Percentiles rank a stretch among this genome's conserved stretches.
Evolutionary conservation across 35 echinoderm and acorn worm species (phyloP).

Genomic region (Lytechinus pictus): DNA sequence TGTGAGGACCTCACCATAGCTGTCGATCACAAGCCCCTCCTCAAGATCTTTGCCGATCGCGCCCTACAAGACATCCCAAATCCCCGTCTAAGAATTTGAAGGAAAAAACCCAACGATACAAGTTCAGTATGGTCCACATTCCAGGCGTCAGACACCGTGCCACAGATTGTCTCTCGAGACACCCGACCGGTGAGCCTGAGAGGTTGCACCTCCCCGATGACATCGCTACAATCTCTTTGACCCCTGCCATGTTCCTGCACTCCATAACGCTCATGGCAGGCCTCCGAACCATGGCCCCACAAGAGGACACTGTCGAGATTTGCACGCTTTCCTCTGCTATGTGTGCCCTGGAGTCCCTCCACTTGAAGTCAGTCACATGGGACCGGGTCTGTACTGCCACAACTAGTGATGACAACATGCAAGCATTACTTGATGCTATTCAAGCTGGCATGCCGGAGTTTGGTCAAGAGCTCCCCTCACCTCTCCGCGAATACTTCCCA

Average conservation of each 20-base stretch:
- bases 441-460: conserved; percentile 40
- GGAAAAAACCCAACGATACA: no score
- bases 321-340: background rate
- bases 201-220: no score
- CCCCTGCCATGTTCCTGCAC: background rate
- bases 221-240: no score
- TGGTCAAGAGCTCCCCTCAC: conserved; percentile 38
- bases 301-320: no score
- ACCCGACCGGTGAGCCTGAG: background rate
- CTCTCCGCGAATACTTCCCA: conserved; percentile 50
- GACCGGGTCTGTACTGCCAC: conserved; percentile 42
- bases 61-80: no score
- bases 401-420: conserved; percentile 33
- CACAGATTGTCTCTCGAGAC: conserved; percentile 12
- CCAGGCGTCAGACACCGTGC: background rate
- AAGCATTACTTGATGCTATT: background rate
- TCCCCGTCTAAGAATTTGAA: no score
- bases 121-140: no score
- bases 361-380: conserved; percentile 46
- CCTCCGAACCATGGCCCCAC: no score
- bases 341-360: background rate
- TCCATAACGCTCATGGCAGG: background rate
- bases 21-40: no score
- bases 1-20: no score
- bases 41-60: no score